Conservation (phyloP, 2,888 invertebrate genomes). For the Spodoptera littoralis region DNA sequence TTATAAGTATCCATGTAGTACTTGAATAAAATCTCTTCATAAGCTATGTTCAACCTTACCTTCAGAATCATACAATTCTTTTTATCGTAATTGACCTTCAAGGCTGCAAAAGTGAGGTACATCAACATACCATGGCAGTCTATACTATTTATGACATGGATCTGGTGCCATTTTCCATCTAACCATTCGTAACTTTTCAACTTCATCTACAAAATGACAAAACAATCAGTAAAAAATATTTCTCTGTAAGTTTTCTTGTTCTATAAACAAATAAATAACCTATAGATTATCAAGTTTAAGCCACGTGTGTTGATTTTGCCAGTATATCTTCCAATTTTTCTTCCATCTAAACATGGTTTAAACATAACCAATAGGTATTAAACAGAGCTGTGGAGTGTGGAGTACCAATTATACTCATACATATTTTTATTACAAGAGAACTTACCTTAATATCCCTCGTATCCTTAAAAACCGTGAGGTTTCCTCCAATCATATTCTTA, state of each 20-base stretch:
- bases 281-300: no score
- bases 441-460: conserved; percentile 15
- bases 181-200: conserved; percentile 31
- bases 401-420: no score
- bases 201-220: conserved; percentile 29
- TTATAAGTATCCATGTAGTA: no score
- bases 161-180: conserved; percentile 35
- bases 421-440: no score
- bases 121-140: conserved; percentile 45
- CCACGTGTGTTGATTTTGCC: no score
- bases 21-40: no score
- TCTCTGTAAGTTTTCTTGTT: no score
- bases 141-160: conserved; percentile 37
- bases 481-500: conserved; percentile 12
- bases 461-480: conserved; percentile 25
- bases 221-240: no score
- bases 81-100: conserved; percentile 43
- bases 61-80: conserved; percentile 36
- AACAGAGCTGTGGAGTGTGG: not conserved
- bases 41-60: conserved; percentile 19
- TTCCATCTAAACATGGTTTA: no score
- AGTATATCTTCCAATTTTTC: no score
- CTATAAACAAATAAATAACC: no score
- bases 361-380: not conserved
- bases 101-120: conserved; percentile 11